Conservation (phyloP, 2,113 vertebrate genomes). For the Podocnemis expansa region DNA sequence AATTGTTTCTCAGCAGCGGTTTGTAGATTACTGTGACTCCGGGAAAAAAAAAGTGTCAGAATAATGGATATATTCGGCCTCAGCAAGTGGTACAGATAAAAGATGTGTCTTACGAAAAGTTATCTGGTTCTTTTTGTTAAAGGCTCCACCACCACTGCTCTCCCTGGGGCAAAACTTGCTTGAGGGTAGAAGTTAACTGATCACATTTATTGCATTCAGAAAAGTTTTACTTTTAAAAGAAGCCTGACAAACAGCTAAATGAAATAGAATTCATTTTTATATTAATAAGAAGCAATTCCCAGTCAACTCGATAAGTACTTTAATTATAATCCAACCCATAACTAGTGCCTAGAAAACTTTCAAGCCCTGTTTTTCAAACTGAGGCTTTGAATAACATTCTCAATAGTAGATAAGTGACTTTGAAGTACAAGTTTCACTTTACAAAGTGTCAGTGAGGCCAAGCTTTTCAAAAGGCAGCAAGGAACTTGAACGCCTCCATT, state of each 20-base stretch:
- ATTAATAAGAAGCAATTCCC: neutral
- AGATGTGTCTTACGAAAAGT: neutral
- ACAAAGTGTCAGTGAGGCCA: neutral
- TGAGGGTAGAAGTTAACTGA: neutral
- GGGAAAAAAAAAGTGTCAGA: neutral
- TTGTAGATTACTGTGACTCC: neutral
- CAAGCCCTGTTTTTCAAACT: neutral
- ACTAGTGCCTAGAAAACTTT: neutral
- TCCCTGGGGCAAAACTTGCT: neutral
- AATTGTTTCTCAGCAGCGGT: conserved; percentile 7
- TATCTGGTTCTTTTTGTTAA: neutral
- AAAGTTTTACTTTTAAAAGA: neutral
- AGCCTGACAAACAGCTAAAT: neutral
- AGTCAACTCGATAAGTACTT: neutral
- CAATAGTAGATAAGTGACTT: neutral
- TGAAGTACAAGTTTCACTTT: neutral
- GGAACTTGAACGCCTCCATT: neutral
- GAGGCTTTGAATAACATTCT: neutral
- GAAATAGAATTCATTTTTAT: neutral
- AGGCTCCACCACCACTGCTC: neutral
- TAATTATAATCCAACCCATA: neutral
- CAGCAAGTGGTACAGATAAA: neutral
- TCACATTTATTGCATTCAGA: neutral
- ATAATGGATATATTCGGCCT: neutral
- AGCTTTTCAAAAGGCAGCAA: neutral